Conservation (phyloP, 2,888 invertebrate genomes). For the Agrypnus murinus region DNA sequence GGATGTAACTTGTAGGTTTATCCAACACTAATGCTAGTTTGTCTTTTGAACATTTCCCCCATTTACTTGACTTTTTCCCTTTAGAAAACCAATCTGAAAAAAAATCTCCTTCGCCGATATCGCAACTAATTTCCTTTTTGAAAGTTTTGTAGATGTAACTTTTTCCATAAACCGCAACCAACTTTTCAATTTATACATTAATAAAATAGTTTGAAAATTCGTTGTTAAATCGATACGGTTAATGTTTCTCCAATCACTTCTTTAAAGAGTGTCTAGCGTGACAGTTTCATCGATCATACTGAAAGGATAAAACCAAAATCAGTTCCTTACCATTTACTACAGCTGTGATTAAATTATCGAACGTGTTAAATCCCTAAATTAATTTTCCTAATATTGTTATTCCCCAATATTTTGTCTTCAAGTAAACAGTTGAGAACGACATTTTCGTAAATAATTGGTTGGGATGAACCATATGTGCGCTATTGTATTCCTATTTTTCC, state of each 20-base stretch:
- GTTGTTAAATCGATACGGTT: constrained; percentile 18
- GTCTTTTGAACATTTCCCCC: not conserved
- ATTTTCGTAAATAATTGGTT: constrained; percentile 17
- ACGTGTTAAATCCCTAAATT: constrained; percentile 16
- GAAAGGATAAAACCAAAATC: constrained; percentile 1
- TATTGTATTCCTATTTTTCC: constrained; percentile 30
- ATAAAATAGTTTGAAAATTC: constrained; percentile 1
- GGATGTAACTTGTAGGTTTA: constrained; percentile 21
- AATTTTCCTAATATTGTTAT: not conserved
- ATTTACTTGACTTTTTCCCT: not conserved
- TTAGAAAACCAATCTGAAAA: too few species aligned
- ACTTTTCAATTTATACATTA: constrained; percentile 8
- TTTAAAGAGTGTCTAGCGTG: constrained; percentile 15
- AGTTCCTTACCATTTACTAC: constrained; percentile 14
- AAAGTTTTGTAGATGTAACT: not conserved
- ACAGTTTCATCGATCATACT: constrained; percentile 13
- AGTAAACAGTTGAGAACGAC: constrained; percentile 5
- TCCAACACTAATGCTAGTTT: constrained; percentile 8
- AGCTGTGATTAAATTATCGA: constrained; percentile 17
- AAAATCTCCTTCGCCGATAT: too few species aligned
- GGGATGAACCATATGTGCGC: constrained; percentile 4
- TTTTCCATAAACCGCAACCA: not conserved
- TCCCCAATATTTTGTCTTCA: not conserved
- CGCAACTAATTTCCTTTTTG: too few species aligned
- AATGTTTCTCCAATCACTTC: constrained; percentile 8